Evolutionary conservation across 2,888 invertebrate genomes (phyloP), one percentile per base, ranked within the genome.

Genomic region (Eumacrocentrus americanus): DNA sequence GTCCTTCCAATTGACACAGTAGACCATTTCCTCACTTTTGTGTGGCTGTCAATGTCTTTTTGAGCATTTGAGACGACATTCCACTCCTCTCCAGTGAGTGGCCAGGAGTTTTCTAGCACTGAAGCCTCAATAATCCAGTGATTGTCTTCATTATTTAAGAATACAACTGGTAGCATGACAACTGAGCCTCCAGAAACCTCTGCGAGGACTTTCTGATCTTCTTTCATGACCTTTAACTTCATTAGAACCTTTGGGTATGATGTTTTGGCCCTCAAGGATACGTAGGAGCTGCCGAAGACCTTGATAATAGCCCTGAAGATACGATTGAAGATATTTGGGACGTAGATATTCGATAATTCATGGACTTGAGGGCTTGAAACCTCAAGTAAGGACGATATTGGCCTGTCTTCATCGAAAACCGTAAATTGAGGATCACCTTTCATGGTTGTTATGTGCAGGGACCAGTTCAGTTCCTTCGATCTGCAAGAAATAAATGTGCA

Each of bases 91-190:
- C 60, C 63, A 0, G 75, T 79, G 50, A 83, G 64, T 1, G 83
- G 82, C 83, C 83, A 83, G 1, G 78, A 76, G 50, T 81, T 64
- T 3, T 80, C 69, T 0, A 80, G 54, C n/a, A 82, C 76, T 4
- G 64, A 71, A 7, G 73, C 80, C 50, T 81, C 78, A 9, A 78
- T 29, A 2, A 61, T 60, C 53, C 69, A 74, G 2, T 18, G 40
- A 2, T 38, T 23, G 2, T n/a, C 0, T 7, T 53, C 35, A 9
- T 53, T 54, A 2, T 9, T 40, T 50, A 11, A 60, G 47, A 29
- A 34, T 1, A 68, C 55, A 11, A 66, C 12, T 0, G 74, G 74
- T n/a, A 75, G 6, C n/a, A 73, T 66, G 0, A 71, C 29, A 1
- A 25, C 61, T 0, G 60, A 62, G 1, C 44, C 65, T 1, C 72